Base-by-base conservation (phyloP, 2,113 vertebrate species). In the Chaetura pelagica region DNA sequence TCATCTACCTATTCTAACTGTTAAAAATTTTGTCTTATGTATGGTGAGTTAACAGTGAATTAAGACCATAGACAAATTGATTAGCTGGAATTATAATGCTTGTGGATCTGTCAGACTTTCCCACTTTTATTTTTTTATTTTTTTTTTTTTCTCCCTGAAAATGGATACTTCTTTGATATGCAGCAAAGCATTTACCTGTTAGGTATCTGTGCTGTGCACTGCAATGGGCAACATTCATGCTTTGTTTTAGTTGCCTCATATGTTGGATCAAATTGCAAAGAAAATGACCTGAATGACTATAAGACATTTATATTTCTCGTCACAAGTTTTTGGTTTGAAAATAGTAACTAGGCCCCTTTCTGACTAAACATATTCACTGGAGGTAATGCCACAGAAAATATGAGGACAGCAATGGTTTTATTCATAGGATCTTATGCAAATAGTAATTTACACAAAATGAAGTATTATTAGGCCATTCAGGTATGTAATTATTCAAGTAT, bases 81-180 rank as follows among this genome's bases (percentile, higher is more conserved):
- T 93, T 87, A 95, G 85, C 11, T 94, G 81, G 67, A 92, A 92
- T 94, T 94, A 79, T 93, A 95, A 86, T 88, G 32, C 30, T 62
- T 66, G 34, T 67, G 24, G 27, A 80, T 63, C 57, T 93, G 6
- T 86, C 76, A 92, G 40, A 29, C 44, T 81, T 52, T 42, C 16
- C 12, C 52, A 46, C 40, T 73, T 92, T n/a, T 76, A 21, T 82
- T 82, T 34, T 42, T 42, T 42, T 42, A n/a, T n/a, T n/a, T n/a
- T n/a, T n/a, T n/a, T n/a, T n/a, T 73, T 92, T n/a, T 76, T 20
- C 79, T 82, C 32, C 67, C 44, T 89, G 59, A 74, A 89, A 92
- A 84, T 23, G 30, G 91, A 67, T 74, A 73, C 20, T 82, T 16
- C 71, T 87, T 87, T 93, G 48, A 74, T 66, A 32, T 71, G 26